These are phyloP conservation scores for Campoplex nolae DNA, from an alignment of 2,888 invertebrate species.

Conservation along the genomic window DNA sequence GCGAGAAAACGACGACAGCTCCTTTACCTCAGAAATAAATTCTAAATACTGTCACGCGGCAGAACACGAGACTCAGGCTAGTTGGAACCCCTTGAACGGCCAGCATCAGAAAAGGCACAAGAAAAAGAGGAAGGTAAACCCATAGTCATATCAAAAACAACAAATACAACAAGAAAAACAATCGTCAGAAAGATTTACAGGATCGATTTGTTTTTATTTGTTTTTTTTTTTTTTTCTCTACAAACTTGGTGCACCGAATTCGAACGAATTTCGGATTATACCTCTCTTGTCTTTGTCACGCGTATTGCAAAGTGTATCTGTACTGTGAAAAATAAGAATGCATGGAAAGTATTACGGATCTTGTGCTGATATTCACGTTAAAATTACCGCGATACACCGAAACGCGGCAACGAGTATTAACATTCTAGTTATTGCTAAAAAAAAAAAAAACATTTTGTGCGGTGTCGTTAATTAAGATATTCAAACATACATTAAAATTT, in stretches of 20 bases:
- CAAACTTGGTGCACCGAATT: slow-evolving; percentile 50
- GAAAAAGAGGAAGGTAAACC: slow-evolving; percentile 83
- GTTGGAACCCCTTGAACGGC: slow-evolving; percentile 80
- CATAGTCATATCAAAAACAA: slow-evolving; percentile 57
- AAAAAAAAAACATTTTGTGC: not conserved
- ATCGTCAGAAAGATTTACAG: slow-evolving; percentile 43
- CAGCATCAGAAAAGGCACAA: slow-evolving; percentile 83
- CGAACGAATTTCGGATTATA: slow-evolving; percentile 26
- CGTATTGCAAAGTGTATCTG: slow-evolving; percentile 36
- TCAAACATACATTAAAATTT: not conserved
- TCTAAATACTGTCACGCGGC: slow-evolving; percentile 80
- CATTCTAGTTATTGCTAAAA: not conserved
- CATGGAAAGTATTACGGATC: not conserved
- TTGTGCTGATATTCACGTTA: not conserved
- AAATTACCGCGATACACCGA: not conserved
- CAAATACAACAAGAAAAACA: slow-evolving; percentile 19
- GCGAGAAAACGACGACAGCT: slow-evolving; percentile 79
- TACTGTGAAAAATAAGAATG: slow-evolving; percentile 7
- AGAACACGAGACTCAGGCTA: slow-evolving; percentile 80
- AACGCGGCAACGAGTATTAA: not conserved
- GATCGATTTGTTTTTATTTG: slow-evolving; percentile 33
- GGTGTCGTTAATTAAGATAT: not conserved
- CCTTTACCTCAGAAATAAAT: slow-evolving; percentile 80
- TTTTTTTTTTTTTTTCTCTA: slow-evolving; percentile 21
- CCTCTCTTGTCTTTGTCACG: slow-evolving; percentile 22